Conservation (phyloP, 1,140 invertebrate species). For the Acromyrmex heyeri region DNA sequence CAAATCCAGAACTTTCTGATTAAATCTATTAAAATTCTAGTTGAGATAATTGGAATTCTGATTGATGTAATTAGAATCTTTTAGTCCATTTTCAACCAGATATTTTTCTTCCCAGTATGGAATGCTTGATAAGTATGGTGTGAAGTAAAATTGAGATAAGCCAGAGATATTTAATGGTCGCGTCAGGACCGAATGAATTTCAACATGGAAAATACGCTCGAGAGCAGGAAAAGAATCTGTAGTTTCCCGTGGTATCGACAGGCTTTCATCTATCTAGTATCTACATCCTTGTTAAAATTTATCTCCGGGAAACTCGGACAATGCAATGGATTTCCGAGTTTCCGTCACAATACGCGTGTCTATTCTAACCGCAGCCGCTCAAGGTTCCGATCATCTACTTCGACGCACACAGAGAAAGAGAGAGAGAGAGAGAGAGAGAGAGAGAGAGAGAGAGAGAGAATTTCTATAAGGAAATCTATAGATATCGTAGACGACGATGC, state of each 20-base stretch:
- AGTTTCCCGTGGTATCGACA: neutral
- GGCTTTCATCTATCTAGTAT: too few relatives aligned
- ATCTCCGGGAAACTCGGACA: conserved; percentile 8
- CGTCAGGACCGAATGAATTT: neutral
- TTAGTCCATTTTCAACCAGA: too few relatives aligned
- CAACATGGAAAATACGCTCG: neutral
- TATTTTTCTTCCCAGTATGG: too few relatives aligned
- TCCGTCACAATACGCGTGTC: neutral
- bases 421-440: too few relatives aligned
- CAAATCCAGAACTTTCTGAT: too few relatives aligned
- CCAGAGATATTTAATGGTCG: neutral
- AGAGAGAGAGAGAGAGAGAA: too few relatives aligned
- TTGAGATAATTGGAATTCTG: too few relatives aligned
- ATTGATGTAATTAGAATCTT: too few relatives aligned
- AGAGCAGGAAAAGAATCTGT: too few relatives aligned
- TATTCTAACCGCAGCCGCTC: conserved; percentile 20
- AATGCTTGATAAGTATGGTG: neutral
- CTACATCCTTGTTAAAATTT: neutral
- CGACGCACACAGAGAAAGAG: neutral
- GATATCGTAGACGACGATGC: neutral
- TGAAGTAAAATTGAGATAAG: neutral
- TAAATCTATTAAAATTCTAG: too few relatives aligned
- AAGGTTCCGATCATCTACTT: conserved; percentile 35
- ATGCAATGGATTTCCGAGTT: conserved; percentile 36
- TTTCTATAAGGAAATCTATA: neutral